These are phyloP conservation scores for Zophobas morio DNA, from an alignment of 1,140 invertebrate genomes.

Conservation along the genomic window DNA sequence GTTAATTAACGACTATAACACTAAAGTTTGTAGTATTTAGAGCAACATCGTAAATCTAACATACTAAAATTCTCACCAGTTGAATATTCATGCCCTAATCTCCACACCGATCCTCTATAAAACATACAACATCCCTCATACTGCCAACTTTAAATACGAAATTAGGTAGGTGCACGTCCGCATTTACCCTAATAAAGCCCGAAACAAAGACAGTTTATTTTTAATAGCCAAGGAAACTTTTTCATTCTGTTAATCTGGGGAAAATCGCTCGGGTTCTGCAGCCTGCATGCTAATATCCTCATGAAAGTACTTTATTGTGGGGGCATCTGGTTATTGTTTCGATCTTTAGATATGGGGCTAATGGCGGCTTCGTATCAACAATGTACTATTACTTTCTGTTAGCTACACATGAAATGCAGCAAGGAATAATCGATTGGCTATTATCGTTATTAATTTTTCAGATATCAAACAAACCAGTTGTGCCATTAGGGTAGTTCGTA, in stretches of 20 bases:
- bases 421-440: no score
- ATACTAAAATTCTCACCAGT: conserved; percentile 43
- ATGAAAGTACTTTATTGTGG: background rate
- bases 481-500: no score
- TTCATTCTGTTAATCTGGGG: conserved; percentile 12
- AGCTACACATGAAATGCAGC: no score
- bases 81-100: conserved; percentile 41
- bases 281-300: conserved; percentile 12
- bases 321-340: conserved; percentile 5
- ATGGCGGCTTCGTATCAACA: no score
- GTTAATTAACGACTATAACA: conserved; percentile 48
- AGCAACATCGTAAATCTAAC: conserved; percentile 42
- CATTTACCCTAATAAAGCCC: conserved; percentile 2
- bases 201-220: conserved; percentile 32
- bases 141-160: conserved; percentile 36
- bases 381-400: no score
- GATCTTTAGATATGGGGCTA: background rate
- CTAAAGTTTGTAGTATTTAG: conserved; percentile 42
- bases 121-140: conserved; percentile 40
- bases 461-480: no score
- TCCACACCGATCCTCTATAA: conserved; percentile 36
- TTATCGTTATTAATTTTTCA: no score
- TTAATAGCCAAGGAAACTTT: conserved; percentile 23
- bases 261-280: background rate
- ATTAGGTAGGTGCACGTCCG: conserved; percentile 33